Percentiles rank a stretch among this genome's conserved stretches.
Conservation (phyloP, 30 jellyfish, hydroid and myxozoan species). For the Hydra vulgaris region DNA sequence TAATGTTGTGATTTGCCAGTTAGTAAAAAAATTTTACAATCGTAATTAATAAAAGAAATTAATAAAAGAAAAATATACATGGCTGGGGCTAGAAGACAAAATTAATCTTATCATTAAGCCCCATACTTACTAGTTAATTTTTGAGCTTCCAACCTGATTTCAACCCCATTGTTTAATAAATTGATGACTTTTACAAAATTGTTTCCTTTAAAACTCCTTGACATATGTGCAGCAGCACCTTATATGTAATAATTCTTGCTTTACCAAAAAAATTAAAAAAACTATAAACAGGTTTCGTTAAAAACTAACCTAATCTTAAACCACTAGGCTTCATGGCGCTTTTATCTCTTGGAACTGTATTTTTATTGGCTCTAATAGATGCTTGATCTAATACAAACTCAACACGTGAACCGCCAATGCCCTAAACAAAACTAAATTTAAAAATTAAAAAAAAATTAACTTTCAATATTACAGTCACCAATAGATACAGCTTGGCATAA, state of each 20-base stretch:
- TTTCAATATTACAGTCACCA: no score
- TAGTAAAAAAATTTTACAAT: no score
- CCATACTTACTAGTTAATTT: constrained; percentile 62
- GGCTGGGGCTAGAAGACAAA: no score
- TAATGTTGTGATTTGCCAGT: no score
- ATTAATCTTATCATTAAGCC: no score
- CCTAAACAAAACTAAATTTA: constrained; percentile 25
- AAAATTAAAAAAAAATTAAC: not conserved
- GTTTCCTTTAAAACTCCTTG: constrained; percentile 73
- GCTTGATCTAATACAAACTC: constrained; percentile 76
- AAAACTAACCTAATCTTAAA: constrained; percentile 69
- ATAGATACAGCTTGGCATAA: no score
- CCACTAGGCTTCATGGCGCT: constrained; percentile 99
- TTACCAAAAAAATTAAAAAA: not conserved
- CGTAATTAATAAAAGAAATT: no score
- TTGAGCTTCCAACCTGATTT: constrained; percentile 66
- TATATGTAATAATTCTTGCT: not conserved
- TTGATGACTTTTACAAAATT: constrained; percentile 79
- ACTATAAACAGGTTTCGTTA: no score
- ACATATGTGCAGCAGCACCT: constrained; percentile 92
- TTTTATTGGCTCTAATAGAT: constrained; percentile 68
- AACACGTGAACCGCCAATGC: constrained; percentile 80
- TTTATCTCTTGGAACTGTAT: constrained; percentile 95
- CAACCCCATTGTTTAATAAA: constrained; percentile 61
- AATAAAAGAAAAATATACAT: no score